Evolutionary conservation across 2,888 invertebrate genomes (phyloP), one percentile per base, ranked within the genome.

Genomic region (Drosophila maculinotata): DNA sequence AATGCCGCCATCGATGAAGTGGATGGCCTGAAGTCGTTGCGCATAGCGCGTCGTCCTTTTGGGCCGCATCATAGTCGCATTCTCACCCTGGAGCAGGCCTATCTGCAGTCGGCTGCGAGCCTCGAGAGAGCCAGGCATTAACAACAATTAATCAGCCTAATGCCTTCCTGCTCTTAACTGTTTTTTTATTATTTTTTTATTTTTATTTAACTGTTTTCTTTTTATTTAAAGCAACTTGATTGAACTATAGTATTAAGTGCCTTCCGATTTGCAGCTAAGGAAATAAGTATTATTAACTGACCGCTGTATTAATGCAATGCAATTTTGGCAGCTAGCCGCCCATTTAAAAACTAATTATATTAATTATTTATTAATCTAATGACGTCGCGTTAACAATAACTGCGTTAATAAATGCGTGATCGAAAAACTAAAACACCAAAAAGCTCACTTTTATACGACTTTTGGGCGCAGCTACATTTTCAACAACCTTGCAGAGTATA

Each of bases 21-120:
- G 39, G 91, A 91, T 69, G 90, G 90, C 17, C 74, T 85, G 42
- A 90, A 89, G 56, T 78, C 83, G 26, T 53, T 81, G 65, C 89
- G 90, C 20, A 67, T 66, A 53, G 82, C 72, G 69, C 86, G 89
- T 69, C 83, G 92, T 63, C 92, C 92, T 3, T 92, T 92, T 64
- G 91, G 91, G 9, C 89, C 91, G 20, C 91, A 91, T 74, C 91
- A 91, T 57, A 85, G 86, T 68, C 85, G 87, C 44, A 89, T 90
- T 49, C 81, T 91, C 38, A 89, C 90, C 51, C 79, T 92, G 87
- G 89, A 90, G 69, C 87, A 89, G 59, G 89, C 91, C 36, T 88
- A 73, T 39, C 60, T 90, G 47, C 89, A 82, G 33, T 58, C 80
- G 35, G 42, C 62, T 44, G 17, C 39, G 75, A 65, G 66, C 57